phyloP scores from a whole-genome alignment of 2,888 invertebrate species.

The Gymnocheta viridis region DNA sequence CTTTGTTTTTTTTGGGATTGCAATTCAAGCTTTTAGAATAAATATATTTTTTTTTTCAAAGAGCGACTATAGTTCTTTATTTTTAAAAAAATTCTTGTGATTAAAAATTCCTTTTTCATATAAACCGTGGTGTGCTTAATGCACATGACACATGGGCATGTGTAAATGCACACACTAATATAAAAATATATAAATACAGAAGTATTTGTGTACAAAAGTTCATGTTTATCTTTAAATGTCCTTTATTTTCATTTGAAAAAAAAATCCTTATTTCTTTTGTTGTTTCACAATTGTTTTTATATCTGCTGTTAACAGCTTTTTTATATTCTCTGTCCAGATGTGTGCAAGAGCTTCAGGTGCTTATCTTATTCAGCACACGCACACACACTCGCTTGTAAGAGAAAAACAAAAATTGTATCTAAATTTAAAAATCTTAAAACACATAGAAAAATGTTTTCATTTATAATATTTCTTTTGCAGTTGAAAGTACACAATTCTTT shows the following conservation, averaged over 20 bases:
- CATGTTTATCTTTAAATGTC: conserved; percentile 46
- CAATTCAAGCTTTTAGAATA: too few relatives aligned
- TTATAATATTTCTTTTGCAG: conserved; percentile 1
- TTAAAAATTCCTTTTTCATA: conserved; percentile 13
- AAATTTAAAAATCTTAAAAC: conserved; percentile 32
- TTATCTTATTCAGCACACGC: neutral
- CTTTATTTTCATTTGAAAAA: conserved; percentile 51
- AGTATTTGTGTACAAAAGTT: conserved; percentile 26
- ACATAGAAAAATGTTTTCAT: conserved; percentile 5
- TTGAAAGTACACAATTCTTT: neutral
- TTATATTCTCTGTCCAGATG: neutral
- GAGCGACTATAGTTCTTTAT: too few relatives aligned
- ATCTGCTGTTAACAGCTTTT: conserved; percentile 34
- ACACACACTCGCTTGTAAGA: neutral
- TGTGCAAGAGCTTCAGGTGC: conserved; percentile 33
- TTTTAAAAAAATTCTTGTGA: neutral
- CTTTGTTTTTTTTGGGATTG: too few relatives aligned
- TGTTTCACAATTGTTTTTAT: conserved; percentile 43
- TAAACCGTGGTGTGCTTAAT: neutral
- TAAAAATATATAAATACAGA: neutral
- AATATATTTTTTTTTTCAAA: too few relatives aligned
- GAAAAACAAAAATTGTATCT: conserved; percentile 11
- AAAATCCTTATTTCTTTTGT: conserved; percentile 50
- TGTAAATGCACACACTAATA: neutral
- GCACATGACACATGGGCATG: neutral